Evolutionary conservation across 2,888 invertebrate genomes (phyloP), one percentile per base, ranked within the genome.

Genomic region (Drosophila demipolita): DNA sequence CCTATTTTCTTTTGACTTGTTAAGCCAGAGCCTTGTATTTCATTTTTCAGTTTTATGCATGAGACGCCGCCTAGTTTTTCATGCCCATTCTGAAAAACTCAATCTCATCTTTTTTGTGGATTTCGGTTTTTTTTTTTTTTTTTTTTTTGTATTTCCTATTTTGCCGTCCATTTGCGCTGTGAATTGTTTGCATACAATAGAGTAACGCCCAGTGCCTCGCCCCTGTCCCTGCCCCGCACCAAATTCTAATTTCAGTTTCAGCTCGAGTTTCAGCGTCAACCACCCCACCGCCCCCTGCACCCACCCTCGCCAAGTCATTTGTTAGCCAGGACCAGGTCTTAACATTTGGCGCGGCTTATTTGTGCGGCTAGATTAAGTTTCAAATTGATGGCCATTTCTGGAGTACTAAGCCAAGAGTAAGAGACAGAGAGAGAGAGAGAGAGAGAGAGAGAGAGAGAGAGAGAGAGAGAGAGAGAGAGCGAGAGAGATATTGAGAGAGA

Each of bases 311-410:
- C 53, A 52, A 55, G 65, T 64, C 74, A 63, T 68, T 64, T 78
- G 77, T 48, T 70, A 74, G 70, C 67, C 64, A 48, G 73, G 33
- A 20, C 66, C 68, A 49, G 83, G 87, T 86, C 83, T 87, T 89
- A 87, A 89, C 83, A 86, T 87, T 80, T 83, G 89, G 87, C 79
- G 82, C 75, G 80, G 83, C 83, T 89, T 87, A 83, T 89, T 89
- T 87, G 88, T 82, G 83, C 77, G 78, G 78, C 86, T 79, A 88
- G 87, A 89, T 88, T 88, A 88, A 84, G 88, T 89, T 88, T 87
- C 85, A 88, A 89, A 89, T 89, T 87, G 87, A 87, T 87, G 89
- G 79, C 78, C 87, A 75, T 80, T 83, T 75, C 75, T 73, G 67
- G 83, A 77, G 72, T 58, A 63, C 57, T 17, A 38, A 53, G 52